Conservation (phyloP, 2,113 vertebrate genomes). For the Pardalotus punctatus region DNA sequence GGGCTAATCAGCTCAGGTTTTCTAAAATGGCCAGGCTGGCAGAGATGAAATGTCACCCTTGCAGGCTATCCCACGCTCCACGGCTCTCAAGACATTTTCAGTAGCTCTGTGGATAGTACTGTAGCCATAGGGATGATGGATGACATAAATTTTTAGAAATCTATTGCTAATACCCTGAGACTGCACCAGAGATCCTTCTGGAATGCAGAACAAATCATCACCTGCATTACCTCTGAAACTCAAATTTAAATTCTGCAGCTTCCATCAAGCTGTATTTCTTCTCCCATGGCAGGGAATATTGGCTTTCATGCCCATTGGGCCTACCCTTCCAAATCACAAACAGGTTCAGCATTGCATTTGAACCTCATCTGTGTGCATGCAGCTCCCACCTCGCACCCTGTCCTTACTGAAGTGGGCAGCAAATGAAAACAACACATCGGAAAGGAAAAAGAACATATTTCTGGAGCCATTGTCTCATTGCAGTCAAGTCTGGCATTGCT, state of each 20-base stretch:
- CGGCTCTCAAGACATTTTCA: not conserved
- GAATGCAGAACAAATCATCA: not conserved
- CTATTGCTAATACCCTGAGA: not conserved
- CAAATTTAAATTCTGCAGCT: not conserved
- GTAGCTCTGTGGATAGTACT: accelerated
- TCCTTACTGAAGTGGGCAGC: not conserved
- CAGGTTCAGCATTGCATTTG: not conserved
- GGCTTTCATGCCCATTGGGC: not conserved
- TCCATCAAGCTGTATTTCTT: not conserved
- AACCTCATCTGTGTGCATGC: accelerated
- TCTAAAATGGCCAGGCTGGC: not conserved
- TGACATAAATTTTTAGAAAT: not conserved
- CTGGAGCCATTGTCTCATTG: not conserved
- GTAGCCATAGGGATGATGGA: not conserved
- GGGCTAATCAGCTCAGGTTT: not conserved
- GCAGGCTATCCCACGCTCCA: not conserved
- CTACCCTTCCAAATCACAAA: not conserved
- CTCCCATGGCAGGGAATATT: accelerated
- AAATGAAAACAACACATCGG: accelerated
- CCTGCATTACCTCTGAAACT: not conserved
- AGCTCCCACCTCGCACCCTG: not conserved
- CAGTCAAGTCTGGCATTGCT: not conserved
- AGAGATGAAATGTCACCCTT: not conserved
- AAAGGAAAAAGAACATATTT: not conserved
- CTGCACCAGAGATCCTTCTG: not conserved